phyloP scores from a whole-genome alignment of 2,888 invertebrate genomes.

The Epinotia ramella region DNA sequence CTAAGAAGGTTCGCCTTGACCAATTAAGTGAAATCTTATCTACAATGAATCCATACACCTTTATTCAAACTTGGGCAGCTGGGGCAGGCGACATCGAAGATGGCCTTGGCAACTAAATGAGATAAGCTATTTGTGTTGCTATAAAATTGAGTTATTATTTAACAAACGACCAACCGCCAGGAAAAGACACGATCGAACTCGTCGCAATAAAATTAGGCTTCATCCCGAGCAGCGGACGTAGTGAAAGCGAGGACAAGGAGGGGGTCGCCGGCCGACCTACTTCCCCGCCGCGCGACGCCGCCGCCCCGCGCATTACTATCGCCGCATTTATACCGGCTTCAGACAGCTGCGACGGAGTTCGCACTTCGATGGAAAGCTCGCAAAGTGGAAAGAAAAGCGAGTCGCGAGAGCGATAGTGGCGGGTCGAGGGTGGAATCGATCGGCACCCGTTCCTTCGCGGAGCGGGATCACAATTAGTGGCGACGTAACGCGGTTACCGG shows the following conservation, averaged over 20 bases:
- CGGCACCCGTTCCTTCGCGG: conserved; percentile 57
- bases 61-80: not conserved
- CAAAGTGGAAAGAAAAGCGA: conserved; percentile 61
- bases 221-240: conserved; percentile 69
- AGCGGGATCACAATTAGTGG: conserved; percentile 77
- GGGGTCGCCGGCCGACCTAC: conserved; percentile 70
- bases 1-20: too few species aligned
- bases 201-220: conserved; percentile 80
- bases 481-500: conserved; percentile 71
- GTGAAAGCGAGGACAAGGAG: conserved; percentile 73
- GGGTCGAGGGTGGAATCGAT: conserved; percentile 63
- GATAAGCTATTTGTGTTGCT: conserved; percentile 21
- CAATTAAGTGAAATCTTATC: too few species aligned
- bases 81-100: not conserved
- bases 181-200: conserved; percentile 72
- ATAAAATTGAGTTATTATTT: conserved; percentile 46
- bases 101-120: not conserved
- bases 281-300: conserved; percentile 60
- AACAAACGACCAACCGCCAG: conserved; percentile 58
- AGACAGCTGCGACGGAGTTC: conserved; percentile 63
- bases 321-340: conserved; percentile 58
- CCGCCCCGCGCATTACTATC: conserved; percentile 57
- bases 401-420: conserved; percentile 53
- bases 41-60: not conserved
- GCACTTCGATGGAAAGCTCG: conserved; percentile 67